A percentile compares a stretch with the other conserved stretches of the same genome.
Evolutionary conservation across 2,888 invertebrate species (phyloP).

Genomic region (Galeopsomyia nigrocyanea): DNA sequence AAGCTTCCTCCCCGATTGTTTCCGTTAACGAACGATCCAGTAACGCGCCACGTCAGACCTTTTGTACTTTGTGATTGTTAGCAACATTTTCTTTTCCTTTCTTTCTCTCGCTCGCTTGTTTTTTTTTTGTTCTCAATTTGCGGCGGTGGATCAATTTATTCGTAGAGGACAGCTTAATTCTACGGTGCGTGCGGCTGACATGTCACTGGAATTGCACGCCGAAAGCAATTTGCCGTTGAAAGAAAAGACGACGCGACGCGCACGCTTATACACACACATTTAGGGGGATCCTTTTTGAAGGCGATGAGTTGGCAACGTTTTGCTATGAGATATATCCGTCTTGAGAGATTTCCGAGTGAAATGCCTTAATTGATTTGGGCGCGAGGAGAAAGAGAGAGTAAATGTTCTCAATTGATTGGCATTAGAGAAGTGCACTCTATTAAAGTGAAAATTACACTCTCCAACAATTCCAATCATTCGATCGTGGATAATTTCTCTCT

Average conservation of each 20-base stretch:
- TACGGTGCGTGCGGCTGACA: too few species aligned
- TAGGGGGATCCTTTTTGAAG: too few species aligned
- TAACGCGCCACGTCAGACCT: slow-evolving; percentile 6
- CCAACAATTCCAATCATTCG: neutral
- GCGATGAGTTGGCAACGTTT: too few species aligned
- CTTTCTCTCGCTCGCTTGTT: neutral
- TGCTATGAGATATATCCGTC: too few species aligned
- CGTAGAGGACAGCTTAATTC: too few species aligned
- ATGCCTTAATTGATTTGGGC: neutral
- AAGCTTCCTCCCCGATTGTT: neutral
- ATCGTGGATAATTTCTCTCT: neutral
- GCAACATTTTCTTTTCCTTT: neutral
- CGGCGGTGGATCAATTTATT: neutral
- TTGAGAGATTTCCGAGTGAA: too few species aligned
- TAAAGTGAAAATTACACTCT: neutral
- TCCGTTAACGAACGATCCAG: slow-evolving; percentile 1
- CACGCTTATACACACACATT: too few species aligned
- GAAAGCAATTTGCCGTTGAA: too few species aligned
- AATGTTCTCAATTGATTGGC: neutral
- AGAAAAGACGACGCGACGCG: too few species aligned
- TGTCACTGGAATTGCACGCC: too few species aligned
- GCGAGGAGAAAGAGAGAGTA: neutral
- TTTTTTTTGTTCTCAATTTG: too few species aligned
- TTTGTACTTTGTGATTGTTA: slow-evolving; percentile 7
- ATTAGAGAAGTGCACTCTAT: slow-evolving; percentile 5